Base-by-base conservation (phyloP, 2,113 vertebrate genomes). In the Platanista minor region DNA sequence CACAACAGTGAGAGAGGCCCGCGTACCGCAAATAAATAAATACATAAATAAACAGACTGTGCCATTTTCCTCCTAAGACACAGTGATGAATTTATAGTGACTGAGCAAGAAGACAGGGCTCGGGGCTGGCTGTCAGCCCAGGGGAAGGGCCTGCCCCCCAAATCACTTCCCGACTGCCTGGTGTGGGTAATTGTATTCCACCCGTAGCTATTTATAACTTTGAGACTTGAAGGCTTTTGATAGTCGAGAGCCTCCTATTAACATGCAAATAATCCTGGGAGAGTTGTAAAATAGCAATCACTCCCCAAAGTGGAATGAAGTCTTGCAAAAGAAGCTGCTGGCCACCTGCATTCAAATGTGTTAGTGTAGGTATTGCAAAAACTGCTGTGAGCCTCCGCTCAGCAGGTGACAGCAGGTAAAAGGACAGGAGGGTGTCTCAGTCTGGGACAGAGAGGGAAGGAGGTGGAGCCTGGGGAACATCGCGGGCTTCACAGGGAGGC, bases 391-490 rank as follows among this genome's bases (percentile, higher is more conserved):
- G 49, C 49, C 14, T 52, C 49, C 15, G 49, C 49, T 52, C 49
- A 52, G 49, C 15, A 52, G 49, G 49, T 52, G 72, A 62, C 11
- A 3, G 6, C 59, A 71, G 12, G 25, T 39, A 54, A 75, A 80
- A 43, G 67, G 71, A 33, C 9, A n/a, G 57, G 36, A 94, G 36
- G 6, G 1, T 6, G 17, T 33, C 36, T n/a, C 25, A 43, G 0
- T 13, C 33, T 36, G 1, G 33, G 52, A 33, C 49, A 41, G 52
- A 46, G 49, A 31, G 29, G 10, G 25, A 41, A 43, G 46, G 54
- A 8, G 0, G 0, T 15, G 13, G 20, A 43, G 18, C 18, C 10
- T 49, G 72, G 62, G 62, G n/a, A 21, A 41, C 2, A 0, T 23
- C 39, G 21, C 2, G 39, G n/a, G 54, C 15, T 67, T 43, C 20